Base-by-base conservation (phyloP, 2,113 vertebrate species). In the Leptodactylus fuscus region DNA sequence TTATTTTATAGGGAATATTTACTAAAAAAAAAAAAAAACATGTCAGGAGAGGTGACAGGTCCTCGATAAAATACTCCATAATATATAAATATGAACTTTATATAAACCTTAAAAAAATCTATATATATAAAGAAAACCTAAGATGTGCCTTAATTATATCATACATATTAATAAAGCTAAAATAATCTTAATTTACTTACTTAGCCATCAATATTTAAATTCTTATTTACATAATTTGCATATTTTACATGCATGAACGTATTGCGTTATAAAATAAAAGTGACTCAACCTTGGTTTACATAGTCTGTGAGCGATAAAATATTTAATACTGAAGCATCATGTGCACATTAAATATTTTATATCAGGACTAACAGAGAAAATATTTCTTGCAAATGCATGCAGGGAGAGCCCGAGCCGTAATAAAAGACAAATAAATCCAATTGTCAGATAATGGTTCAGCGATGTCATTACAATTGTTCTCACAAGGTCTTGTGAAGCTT, bases 341-440 rank as follows among this genome's bases (percentile, higher is more conserved):
- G 81, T 83, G 81, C 48, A 22, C 67, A 49, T 74, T 83, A 51
- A 83, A 83, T 83, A 83, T 83, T 83, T 83, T 71, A 83, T 83
- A 83, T 74, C 69, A 22, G 69, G 49, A 58, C 81, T 83, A 83
- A 83, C 34, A 58, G 81, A 83, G 27, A 74, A 83, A 83, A 16
- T 55, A 71, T 70, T 83, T 58, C 67, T 83, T 83, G 69, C 49
- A 83, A 83, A 83, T 83, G 49, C 48, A 74, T 55, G 29, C 49
- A 58, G 48, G 29, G 69, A 83, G 34, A 83, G 81, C 58, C 49
- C 1, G 69, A 58, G 32, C 69, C 38, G 49, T 74, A 83, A 83
- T 74, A 83, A 73, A 83, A 83, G 81, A 83, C 36, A 74, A 71
- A 74, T 73, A 83, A 83, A 83, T 83, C 81, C 69, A 58, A 83